phyloP scores from a whole-genome alignment of 2,888 invertebrate genomes.

The Ashinkailepas kermadecensis region DNA sequence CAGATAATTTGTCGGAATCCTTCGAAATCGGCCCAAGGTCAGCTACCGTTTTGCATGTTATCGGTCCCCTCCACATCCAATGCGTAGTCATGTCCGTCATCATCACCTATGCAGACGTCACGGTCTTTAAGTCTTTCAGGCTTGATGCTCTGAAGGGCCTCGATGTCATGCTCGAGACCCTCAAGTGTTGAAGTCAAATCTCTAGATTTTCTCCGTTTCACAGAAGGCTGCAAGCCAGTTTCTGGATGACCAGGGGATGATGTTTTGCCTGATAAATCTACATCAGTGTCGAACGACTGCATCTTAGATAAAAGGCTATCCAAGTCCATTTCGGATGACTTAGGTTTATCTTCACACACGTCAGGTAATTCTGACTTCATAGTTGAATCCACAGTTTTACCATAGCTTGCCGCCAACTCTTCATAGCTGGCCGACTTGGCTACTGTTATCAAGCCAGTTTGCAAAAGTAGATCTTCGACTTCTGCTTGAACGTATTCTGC shows the following conservation, averaged over 20 bases:
- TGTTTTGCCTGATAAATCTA: no score
- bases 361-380: no score
- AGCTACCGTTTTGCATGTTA: background rate
- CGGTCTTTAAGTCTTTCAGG: background rate
- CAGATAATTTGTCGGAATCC: no score
- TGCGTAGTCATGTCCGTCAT: background rate
- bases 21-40: background rate
- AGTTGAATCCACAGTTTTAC: background rate
- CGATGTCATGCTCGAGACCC: background rate
- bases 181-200: background rate
- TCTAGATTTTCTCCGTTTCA: background rate
- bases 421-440: constrained; percentile 8
- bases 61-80: background rate
- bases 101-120: background rate
- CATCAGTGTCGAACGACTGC: background rate
- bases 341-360: background rate
- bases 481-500: background rate
- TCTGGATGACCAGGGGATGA: no score
- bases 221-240: no score
- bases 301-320: background rate
- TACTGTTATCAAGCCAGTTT: background rate
- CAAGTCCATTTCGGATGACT: background rate
- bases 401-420: background rate
- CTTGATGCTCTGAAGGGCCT: background rate
- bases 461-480: background rate